Conservation (phyloP, 2,797 vertebrate species). For the Scarus forsteni region DNA sequence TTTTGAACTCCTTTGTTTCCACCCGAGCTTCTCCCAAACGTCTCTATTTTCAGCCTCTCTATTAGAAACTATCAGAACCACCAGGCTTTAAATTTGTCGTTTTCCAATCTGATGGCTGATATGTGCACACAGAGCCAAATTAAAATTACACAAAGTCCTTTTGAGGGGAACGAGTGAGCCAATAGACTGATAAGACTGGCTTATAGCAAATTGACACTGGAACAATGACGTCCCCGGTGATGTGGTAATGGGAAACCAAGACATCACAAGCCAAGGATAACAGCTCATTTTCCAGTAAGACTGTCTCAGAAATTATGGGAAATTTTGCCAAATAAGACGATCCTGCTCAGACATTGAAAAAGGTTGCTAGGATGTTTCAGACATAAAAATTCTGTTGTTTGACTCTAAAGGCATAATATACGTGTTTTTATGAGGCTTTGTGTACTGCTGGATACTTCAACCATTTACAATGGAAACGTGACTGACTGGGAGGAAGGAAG, state of each 20-base stretch:
- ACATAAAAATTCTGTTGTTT: background rate
- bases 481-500: too few relatives aligned
- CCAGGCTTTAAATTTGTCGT: slow-evolving; percentile 29
- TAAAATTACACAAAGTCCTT: slow-evolving; percentile 55
- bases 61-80: slow-evolving; percentile 22
- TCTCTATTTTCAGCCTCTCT: slow-evolving; percentile 2
- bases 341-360: background rate
- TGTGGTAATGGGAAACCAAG: slow-evolving; percentile 38
- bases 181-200: slow-evolving; percentile 35
- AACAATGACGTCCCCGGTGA: slow-evolving; percentile 52
- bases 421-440: background rate
- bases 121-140: slow-evolving; percentile 39
- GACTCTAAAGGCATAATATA: background rate
- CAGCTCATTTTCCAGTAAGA: slow-evolving; percentile 9
- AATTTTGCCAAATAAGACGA: background rate
- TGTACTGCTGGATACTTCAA: too few relatives aligned
- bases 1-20: background rate
- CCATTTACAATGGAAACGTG: too few relatives aligned
- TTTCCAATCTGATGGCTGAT: slow-evolving; percentile 48
- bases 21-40: background rate
- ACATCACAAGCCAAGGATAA: slow-evolving; percentile 39
- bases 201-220: slow-evolving; percentile 50
- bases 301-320: background rate
- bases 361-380: background rate
- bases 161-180: slow-evolving; percentile 26